Conservation (phyloP, 2,888 invertebrate genomes). For the Arrhopalites spinosus region DNA sequence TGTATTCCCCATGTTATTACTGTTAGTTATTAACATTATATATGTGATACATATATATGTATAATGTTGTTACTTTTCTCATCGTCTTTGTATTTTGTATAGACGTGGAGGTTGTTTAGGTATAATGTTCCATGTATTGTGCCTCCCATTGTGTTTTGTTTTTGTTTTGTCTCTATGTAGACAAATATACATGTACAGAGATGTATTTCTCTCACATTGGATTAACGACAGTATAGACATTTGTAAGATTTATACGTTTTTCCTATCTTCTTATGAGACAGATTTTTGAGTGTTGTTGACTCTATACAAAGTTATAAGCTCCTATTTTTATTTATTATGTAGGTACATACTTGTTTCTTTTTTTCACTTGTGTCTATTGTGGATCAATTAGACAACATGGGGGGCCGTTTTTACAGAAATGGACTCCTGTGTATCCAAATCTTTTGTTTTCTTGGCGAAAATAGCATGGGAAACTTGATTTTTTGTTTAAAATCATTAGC, state of each 20-base stretch:
- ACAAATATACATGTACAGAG: too few relatives aligned
- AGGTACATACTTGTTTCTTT: too few relatives aligned
- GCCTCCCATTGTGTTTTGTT: conserved; percentile 10
- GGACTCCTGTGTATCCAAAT: conserved; percentile 23
- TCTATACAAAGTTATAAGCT: too few relatives aligned
- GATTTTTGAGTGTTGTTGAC: too few relatives aligned
- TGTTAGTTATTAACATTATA: neutral
- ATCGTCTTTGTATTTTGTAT: neutral
- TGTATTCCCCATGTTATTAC: too few relatives aligned
- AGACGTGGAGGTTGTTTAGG: neutral
- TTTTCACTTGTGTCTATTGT: neutral
- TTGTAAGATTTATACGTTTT: conserved; percentile 2
- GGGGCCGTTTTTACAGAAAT: conserved; percentile 40
- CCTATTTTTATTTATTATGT: too few relatives aligned
- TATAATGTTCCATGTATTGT: conserved; percentile 5
- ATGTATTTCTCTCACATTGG: too few relatives aligned
- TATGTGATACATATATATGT: too few relatives aligned
- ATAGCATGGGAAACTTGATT: conserved; percentile 45
- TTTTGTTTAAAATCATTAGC: conserved; percentile 46
- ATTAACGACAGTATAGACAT: too few relatives aligned
- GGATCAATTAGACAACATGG: conserved; percentile 54
- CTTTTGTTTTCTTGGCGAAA: conserved; percentile 48
- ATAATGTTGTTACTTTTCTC: neutral
- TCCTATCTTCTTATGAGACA: too few relatives aligned
- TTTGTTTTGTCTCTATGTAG: neutral